Evolutionary conservation across 2,888 invertebrate genomes (phyloP).

Genomic region (Marronus borbonicus): DNA sequence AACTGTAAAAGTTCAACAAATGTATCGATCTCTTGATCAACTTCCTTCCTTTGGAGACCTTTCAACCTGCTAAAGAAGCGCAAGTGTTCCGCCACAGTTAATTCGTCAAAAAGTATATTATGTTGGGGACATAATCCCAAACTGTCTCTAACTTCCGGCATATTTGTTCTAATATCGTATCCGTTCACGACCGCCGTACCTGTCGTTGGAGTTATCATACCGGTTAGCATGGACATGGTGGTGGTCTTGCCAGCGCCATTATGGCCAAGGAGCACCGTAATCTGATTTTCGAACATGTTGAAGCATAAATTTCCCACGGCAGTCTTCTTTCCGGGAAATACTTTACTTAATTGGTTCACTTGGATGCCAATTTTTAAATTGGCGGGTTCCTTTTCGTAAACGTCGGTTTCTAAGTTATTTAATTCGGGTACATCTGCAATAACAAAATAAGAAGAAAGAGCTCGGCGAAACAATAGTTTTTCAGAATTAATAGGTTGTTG

Average conservation of each 20-base stretch:
- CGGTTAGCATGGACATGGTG: constrained; percentile 94
- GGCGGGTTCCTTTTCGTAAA: constrained; percentile 72
- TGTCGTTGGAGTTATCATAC: constrained; percentile 78
- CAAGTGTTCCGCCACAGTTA: constrained; percentile 88
- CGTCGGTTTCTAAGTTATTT: constrained; percentile 59
- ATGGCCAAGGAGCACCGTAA: constrained; percentile 85
- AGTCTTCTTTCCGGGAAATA: constrained; percentile 72
- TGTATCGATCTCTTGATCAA: constrained; percentile 76
- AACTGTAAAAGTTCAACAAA: constrained; percentile 79
- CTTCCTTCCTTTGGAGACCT: constrained; percentile 73
- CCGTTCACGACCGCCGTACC: constrained; percentile 84
- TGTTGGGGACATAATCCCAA: constrained; percentile 90
- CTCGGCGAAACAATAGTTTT: background rate
- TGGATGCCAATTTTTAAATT: constrained; percentile 72
- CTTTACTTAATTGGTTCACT: constrained; percentile 76
- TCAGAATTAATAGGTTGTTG: background rate
- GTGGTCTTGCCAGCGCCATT: constrained; percentile 93
- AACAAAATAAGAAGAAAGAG: background rate
- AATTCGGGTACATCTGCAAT: background rate
- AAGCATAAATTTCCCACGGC: constrained; percentile 81
- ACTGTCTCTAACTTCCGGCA: constrained; percentile 77
- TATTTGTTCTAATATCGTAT: constrained; percentile 79
- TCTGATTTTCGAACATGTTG: constrained; percentile 91
- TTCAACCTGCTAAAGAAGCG: constrained; percentile 86
- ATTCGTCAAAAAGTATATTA: constrained; percentile 86